Conservation (phyloP, 2,797 vertebrate genomes). For the Pyrocephalus nanus region DNA sequence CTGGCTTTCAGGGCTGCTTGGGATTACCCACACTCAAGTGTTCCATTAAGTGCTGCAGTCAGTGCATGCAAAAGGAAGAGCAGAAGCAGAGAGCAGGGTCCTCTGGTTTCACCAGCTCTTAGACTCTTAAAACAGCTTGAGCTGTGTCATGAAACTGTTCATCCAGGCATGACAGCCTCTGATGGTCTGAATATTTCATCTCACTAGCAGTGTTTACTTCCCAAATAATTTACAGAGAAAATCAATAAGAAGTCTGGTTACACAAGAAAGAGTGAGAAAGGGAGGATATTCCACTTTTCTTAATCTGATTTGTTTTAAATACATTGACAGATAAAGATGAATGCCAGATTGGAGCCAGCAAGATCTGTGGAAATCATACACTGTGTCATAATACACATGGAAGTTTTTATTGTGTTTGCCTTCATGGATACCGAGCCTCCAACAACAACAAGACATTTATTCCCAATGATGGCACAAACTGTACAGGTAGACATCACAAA, state of each 20-base stretch:
- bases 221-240: background rate
- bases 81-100: background rate
- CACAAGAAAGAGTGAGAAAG: background rate
- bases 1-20: background rate
- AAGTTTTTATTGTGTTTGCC: conserved; percentile 91
- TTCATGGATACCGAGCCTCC: conserved; percentile 86
- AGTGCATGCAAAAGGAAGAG: rapidly evolving
- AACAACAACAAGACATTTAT: conserved; percentile 88
- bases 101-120: background rate
- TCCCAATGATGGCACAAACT: conserved; percentile 94
- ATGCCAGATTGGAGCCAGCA: conserved; percentile 81
- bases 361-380: conserved; percentile 89
- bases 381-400: conserved; percentile 90
- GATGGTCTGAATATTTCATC: background rate
- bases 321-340: conserved; percentile 83
- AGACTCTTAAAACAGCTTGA: background rate
- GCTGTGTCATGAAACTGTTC: background rate
- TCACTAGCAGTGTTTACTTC: background rate
- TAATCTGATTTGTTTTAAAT: background rate
- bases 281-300: background rate
- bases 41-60: background rate
- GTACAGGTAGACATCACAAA: conserved; percentile 80
- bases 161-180: background rate
- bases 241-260: background rate
- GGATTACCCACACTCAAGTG: background rate